Base-by-base conservation (phyloP, 2,888 invertebrate genomes). In the Junonia oenone region DNA sequence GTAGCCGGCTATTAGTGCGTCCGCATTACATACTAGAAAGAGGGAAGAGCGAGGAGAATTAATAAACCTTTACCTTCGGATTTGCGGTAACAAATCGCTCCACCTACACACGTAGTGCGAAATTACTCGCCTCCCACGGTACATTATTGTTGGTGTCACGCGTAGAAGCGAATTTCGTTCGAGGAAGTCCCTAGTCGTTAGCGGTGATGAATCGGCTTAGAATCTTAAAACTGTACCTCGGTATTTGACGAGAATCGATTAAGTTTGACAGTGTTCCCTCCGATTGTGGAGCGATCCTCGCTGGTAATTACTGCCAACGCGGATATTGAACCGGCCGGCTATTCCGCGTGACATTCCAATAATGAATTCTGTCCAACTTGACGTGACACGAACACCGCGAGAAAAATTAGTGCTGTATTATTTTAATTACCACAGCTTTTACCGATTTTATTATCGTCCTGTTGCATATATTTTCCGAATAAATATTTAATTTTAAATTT, bases 301-400 rank as follows among this genome's bases (percentile, higher is more conserved):
- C 67, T 63, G 73, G 71, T 86, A 83, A 88, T 85, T 83, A 83
- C 73, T 68, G 62, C 59, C 65, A 65, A 63, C 63, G 63, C 67
- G 74, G 69, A 73, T 76, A 73, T 75, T 75, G 73, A 69, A 68
- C 69, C 58, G 72, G 64, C 58, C 56, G 61, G 65, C 67, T 66
- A 69, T 69, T 70, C 68, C 69, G 72, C 78, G 73, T 80, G 82
- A 82, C 82, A 79, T 71, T 72, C 69, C 72, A 67, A 69, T 87
- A 87, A 88, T 87, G 81, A 84, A 83, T 82, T 81, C 81, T 83
- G 88, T 86, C 83, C 63, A 67, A 68, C 64, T 72, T 81, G 83
- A 83, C 78, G 70, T 71, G 76, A 75, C 74, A 72, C 68, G 73
- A 75, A 76, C 70, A 68, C 67, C 61, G 66, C 64, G 64, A 68